phyloP scores from a whole-genome alignment of 37 sponge, comb jelly and placozoan species.

The Halisarca cf. caerulea region DNA sequence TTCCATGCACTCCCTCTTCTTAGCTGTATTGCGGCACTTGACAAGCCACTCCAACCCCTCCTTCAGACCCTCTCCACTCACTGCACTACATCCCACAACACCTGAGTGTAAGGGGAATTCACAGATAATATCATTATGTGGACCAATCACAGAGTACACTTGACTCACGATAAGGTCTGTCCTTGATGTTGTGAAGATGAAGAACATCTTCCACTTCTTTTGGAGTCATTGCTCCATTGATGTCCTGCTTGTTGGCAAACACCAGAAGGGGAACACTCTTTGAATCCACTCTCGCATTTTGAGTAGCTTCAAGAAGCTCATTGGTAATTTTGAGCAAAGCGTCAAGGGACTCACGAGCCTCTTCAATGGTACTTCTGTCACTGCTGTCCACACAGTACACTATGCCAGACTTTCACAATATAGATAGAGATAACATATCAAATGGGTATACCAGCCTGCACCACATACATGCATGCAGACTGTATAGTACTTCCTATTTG shows the following conservation, averaged over 20 bases:
- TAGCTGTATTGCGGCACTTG: neutral
- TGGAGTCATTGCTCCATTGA: neutral
- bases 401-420: neutral
- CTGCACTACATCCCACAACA: neutral
- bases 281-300: neutral
- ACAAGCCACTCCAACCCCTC: neutral
- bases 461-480: no score
- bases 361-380: neutral
- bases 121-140: no score
- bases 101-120: neutral
- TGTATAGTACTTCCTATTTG: no score
- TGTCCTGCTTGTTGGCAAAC: conserved; percentile 1
- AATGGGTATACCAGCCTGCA: no score
- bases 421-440: neutral
- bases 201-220: neutral
- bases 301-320: no score
- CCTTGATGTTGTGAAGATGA: neutral
- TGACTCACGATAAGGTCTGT: neutral
- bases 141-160: no score
- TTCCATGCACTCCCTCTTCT: neutral
- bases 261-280: neutral
- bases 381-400: conserved; percentile 3
- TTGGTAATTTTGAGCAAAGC: neutral
- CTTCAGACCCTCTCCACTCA: neutral
- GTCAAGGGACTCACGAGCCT: neutral